Evolutionary conservation across 2,888 invertebrate genomes (phyloP).

Genomic region (Hylaea fasciaria): DNA sequence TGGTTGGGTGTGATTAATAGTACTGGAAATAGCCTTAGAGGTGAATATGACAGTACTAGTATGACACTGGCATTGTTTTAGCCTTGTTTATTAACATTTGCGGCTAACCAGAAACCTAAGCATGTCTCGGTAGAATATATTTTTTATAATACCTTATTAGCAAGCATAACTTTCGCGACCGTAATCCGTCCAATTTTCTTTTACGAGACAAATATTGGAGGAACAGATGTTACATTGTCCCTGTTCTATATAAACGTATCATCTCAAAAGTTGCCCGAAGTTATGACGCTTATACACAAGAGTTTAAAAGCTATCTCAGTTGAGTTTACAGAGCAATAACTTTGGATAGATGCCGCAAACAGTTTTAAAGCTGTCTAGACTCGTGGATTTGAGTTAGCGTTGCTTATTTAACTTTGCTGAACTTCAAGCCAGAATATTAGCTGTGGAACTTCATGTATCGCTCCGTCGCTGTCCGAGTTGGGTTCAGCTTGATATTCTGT

Average conservation of each 20-base stretch:
- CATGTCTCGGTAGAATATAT: conserved; percentile 5
- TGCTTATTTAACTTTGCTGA: conserved; percentile 34
- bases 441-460: background rate
- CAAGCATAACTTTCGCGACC: conserved; percentile 36
- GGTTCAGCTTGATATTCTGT: conserved; percentile 7
- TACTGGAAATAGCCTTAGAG: too few species aligned
- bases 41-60: background rate
- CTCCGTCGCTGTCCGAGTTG: conserved; percentile 6
- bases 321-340: conserved; percentile 33
- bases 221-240: conserved; percentile 53
- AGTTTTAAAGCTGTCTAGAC: conserved; percentile 53
- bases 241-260: conserved; percentile 40
- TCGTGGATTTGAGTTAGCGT: conserved; percentile 31
- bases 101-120: conserved; percentile 20
- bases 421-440: conserved; percentile 16
- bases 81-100: conserved; percentile 23
- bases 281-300: conserved; percentile 44
- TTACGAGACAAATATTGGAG: conserved; percentile 46
- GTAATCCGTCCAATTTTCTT: conserved; percentile 39
- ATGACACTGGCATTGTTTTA: conserved; percentile 2
- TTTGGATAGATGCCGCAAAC: conserved; percentile 39
- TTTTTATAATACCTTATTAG: conserved; percentile 24
- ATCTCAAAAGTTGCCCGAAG: conserved; percentile 40
- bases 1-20: too few species aligned
- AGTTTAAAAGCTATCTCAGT: conserved; percentile 43